Base-by-base conservation (phyloP, 2,113 vertebrate species). In the Ochotona curzoniae region DNA sequence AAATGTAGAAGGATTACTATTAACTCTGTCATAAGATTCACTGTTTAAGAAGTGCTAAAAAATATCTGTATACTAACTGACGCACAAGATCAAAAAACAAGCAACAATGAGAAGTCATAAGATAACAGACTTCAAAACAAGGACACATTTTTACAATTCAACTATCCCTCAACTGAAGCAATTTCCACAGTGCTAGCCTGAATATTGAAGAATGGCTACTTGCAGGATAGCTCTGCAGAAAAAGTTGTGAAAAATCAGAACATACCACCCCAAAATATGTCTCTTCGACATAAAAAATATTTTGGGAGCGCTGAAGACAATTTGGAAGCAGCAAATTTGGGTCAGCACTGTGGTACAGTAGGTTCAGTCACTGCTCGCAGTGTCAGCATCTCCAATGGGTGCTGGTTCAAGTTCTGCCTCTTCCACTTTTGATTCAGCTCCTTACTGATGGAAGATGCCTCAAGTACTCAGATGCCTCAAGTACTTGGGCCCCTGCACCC, bases 81-180 rank as follows among this genome's bases (percentile, higher is more conserved):
- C 91, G 66, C 44, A 91, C 75, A 44, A 86, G 47, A 92, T 13
- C 71, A 12, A 18, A 84, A 93, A 87, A 44, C 10, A 83, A 90
- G 63, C 57, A 91, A 87, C n/a, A 91, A 86, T 94, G n/a, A 75
- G 20, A 70, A 78, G 28, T 61, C 89, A 90, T 20, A 84, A 60
- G 47, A 63, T 38, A 93, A 82, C 1, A 85, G 63, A 61, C 35
- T 84, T 69, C 20, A 71, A 91, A 95, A 90, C 20, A 74, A 86
- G 54, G 30, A 57, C 49, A 47, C 14, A 75, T n/a, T 89, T 85
- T 94, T 49, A 93, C 38, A 92, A 92, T 49, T 30, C 47, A 92
- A 63, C 61, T 20, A 75, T 54, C 18, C 30, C 23, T 12, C 73
- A 94, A 84, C 75, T 13, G n/a, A 93, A 21, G 47, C 47, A 78